Percentiles rank a stretch among this genome's conserved stretches.
These are phyloP conservation scores for Gymnothorax reevesii DNA, from an alignment of 2,797 vertebrate genomes.

Conservation along the genomic window DNA sequence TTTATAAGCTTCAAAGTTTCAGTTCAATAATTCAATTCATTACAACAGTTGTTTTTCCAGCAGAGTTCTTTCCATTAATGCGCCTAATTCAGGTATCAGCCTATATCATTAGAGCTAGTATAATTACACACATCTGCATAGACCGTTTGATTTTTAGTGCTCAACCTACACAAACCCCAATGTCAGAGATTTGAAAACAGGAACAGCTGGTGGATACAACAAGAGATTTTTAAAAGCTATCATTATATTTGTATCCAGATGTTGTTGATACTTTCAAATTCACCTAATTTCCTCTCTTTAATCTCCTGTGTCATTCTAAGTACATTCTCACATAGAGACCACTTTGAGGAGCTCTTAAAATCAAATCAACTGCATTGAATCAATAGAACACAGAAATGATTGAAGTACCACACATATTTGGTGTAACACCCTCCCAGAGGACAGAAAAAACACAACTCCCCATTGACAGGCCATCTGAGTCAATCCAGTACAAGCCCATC, in stretches of 20 bases:
- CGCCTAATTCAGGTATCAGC: not conserved
- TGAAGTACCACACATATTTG: too few species aligned
- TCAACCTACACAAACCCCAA: not conserved
- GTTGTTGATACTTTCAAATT: not conserved
- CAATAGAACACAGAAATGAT: too few species aligned
- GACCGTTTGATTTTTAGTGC: not conserved
- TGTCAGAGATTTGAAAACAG: not conserved
- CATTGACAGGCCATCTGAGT: too few species aligned
- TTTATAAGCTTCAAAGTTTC: not conserved
- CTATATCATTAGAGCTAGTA: not conserved
- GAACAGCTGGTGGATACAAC: not conserved
- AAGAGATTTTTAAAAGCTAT: not conserved
- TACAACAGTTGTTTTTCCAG: not conserved
- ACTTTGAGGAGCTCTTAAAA: too few species aligned
- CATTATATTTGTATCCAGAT: not conserved
- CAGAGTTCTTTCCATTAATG: not conserved
- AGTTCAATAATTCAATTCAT: not conserved
- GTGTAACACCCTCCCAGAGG: too few species aligned
- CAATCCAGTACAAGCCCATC: too few species aligned
- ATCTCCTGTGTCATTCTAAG: conserved; percentile 51
- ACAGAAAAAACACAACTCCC: too few species aligned
- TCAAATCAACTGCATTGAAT: too few species aligned
- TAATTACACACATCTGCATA: not conserved
- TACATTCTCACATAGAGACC: too few species aligned
- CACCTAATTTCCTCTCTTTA: not conserved